A percentile compares a stretch with the other conserved stretches of the same genome.
Evolutionary conservation across 2,113 vertebrate genomes (phyloP).

Genomic region (Cyanistes caeruleus): DNA sequence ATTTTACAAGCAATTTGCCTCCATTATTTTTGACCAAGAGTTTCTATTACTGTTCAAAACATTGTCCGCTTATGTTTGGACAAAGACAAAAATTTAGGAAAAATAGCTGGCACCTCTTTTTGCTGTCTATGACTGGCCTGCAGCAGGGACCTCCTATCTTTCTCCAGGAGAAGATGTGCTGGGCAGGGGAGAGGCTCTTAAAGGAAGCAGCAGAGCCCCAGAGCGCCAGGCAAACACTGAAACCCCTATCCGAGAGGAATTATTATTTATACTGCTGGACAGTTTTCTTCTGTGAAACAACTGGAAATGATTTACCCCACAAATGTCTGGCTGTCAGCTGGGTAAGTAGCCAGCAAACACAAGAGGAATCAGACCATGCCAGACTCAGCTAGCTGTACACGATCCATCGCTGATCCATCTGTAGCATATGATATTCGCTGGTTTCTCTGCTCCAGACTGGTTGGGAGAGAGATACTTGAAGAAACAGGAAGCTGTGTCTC

Average conservation of each 20-base stretch:
- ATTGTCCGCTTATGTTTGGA: background rate
- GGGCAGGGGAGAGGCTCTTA: background rate
- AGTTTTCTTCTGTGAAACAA: conserved; percentile 65
- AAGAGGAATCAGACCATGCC: conserved; percentile 62
- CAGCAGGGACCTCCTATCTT: background rate
- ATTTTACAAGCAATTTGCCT: background rate
- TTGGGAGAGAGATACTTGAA: conserved; percentile 48
- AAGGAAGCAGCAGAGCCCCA: background rate
- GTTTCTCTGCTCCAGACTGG: conserved; percentile 58
- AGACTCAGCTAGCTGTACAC: conserved; percentile 52
- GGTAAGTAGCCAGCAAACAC: conserved; percentile 64
- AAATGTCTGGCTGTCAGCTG: conserved; percentile 65
- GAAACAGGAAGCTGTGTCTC: conserved; percentile 23
- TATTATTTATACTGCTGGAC: conserved; percentile 40
- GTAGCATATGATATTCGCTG: conserved; percentile 60
- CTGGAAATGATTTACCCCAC: conserved; percentile 69
- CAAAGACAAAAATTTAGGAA: background rate
- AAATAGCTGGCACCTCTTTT: background rate
- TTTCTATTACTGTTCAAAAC: background rate
- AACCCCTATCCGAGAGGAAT: background rate
- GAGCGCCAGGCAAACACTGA: background rate
- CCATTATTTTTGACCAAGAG: background rate
- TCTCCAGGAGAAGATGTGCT: background rate
- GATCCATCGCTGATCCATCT: conserved; percentile 51
- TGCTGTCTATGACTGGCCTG: background rate